A percentile compares a stretch with the other conserved stretches of the same genome.
Evolutionary conservation across 2,113 vertebrate species (phyloP).

Genomic region (Ictidomys tridecemlineatus): DNA sequence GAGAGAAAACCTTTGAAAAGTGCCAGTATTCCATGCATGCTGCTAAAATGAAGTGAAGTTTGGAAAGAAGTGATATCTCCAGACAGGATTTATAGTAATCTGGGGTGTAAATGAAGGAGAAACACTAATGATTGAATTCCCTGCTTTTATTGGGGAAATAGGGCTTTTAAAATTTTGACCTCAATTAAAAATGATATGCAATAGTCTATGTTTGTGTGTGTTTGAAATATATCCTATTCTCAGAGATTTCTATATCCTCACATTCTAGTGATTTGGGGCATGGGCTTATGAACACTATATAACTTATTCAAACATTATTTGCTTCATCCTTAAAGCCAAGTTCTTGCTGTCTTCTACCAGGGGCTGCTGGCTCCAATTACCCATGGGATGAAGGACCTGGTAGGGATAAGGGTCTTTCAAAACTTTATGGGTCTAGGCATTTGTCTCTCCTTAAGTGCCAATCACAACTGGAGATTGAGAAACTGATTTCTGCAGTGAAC

Average conservation of each 20-base stretch:
- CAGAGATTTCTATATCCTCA: conserved; percentile 45
- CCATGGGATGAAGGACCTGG: neutral
- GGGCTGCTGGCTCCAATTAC: neutral
- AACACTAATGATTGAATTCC: neutral
- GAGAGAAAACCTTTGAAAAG: conserved; percentile 9
- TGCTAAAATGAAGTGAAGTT: conserved; percentile 39
- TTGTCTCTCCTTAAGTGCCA: neutral
- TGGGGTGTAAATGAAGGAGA: neutral
- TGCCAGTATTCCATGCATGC: conserved; percentile 8
- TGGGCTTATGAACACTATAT: neutral
- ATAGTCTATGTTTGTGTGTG: conserved; percentile 25
- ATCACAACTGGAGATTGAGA: neutral
- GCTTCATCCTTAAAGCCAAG: conserved; percentile 18
- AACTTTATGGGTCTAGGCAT: neutral
- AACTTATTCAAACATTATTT: neutral
- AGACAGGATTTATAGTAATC: neutral
- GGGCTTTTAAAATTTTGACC: conserved; percentile 75
- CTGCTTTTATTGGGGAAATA: conserved; percentile 63
- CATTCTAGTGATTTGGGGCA: conserved; percentile 3
- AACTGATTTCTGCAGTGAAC: conserved; percentile 49
- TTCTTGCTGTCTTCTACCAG: neutral
- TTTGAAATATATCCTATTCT: conserved; percentile 52
- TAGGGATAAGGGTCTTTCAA: neutral
- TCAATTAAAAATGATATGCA: conserved; percentile 76
- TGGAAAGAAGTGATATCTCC: conserved; percentile 38